phyloP scores from a whole-genome alignment of 2,888 invertebrate species.

The Dysmachus trigonus region DNA sequence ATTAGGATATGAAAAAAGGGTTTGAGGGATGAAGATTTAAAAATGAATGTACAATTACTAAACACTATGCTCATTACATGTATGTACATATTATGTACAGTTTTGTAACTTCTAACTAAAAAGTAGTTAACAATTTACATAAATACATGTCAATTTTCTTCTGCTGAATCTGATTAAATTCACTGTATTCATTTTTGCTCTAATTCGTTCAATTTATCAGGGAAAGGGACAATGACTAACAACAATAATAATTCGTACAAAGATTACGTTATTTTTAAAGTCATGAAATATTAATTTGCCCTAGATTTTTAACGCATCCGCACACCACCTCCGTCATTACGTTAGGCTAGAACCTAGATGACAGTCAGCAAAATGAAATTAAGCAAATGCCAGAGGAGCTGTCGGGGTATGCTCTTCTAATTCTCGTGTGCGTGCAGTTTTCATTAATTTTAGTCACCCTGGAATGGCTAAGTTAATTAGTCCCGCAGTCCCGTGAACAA shows the following conservation, averaged over 20 bases:
- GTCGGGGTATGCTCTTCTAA: not conserved
- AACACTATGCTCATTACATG: no score
- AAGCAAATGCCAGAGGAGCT: not conserved
- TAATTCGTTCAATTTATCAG: not conserved
- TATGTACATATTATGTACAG: no score
- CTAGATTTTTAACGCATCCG: not conserved
- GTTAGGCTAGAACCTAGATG: not conserved
- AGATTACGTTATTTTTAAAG: not conserved
- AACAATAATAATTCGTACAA: not conserved
- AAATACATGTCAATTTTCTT: no score
- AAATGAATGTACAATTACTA: no score
- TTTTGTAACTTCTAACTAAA: no score
- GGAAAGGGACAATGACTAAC: not conserved
- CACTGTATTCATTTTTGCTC: no score
- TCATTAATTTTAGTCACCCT: constrained; percentile 8
- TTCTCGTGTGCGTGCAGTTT: not conserved
- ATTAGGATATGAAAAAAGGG: no score
- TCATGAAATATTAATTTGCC: not conserved
- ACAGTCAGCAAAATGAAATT: not conserved
- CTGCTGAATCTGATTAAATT: no score
- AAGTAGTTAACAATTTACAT: no score
- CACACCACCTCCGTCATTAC: not conserved
- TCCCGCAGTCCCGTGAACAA: not conserved
- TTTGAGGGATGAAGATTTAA: no score
- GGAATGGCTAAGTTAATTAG: constrained; percentile 17